Evolutionary conservation across 2,888 invertebrate species (phyloP).

Genomic region (Prenolepis imparis): DNA sequence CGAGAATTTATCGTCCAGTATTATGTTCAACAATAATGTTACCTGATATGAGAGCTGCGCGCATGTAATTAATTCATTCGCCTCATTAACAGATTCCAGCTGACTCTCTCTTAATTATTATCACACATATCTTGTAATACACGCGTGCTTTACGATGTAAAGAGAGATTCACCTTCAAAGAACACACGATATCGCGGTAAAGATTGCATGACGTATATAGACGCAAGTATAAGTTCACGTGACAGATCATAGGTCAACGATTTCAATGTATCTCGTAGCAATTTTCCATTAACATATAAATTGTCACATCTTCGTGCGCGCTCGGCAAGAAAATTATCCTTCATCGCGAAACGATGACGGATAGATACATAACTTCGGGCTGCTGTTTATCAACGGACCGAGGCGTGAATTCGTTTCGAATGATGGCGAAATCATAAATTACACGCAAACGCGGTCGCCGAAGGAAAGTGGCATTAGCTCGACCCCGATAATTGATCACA

Average conservation of each 20-base stretch:
- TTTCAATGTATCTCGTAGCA: not conserved
- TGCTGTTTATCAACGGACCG: not conserved
- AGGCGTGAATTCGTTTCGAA: not conserved
- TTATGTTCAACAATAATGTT: not conserved
- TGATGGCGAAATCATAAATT: conserved; percentile 27
- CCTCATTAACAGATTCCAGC: not conserved
- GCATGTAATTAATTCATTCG: not conserved
- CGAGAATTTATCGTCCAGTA: not conserved
- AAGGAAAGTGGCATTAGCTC: not conserved
- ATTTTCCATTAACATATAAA: conserved; percentile 6
- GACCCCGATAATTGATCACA: not conserved
- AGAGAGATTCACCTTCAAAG: not conserved
- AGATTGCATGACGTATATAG: not conserved
- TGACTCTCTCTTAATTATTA: not conserved
- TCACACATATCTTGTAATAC: not conserved
- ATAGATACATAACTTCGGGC: not conserved
- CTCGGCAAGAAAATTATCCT: not conserved
- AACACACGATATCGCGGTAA: not conserved
- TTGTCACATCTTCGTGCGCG: not conserved
- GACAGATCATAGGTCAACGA: not conserved
- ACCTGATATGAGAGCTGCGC: not conserved
- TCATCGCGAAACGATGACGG: not conserved
- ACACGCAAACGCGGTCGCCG: not conserved
- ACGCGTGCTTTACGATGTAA: not conserved
- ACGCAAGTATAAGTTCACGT: not conserved